A percentile compares a stretch with the other conserved stretches of the same genome.
These are phyloP conservation scores for Enteromius fasciolatus DNA, from an alignment of 2,797 vertebrate genomes.

Conservation along the genomic window DNA sequence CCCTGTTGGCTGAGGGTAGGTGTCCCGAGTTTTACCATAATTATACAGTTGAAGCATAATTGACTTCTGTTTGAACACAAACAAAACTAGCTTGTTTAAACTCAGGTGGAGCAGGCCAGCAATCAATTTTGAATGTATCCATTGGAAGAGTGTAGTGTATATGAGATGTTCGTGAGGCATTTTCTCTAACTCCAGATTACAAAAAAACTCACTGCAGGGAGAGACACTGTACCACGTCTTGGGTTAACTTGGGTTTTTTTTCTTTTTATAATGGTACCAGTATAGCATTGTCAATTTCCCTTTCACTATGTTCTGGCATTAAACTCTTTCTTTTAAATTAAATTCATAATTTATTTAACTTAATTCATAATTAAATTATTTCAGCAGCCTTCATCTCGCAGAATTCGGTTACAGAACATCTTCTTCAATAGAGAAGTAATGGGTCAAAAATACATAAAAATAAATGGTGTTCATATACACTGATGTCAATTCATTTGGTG, in stretches of 20 bases:
- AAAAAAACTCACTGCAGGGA: neutral
- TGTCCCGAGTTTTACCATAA: constrained; percentile 21
- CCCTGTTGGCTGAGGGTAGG: constrained; percentile 14
- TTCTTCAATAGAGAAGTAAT: neutral
- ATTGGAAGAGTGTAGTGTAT: neutral
- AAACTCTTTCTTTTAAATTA: too few relatives aligned
- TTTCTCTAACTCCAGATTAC: neutral
- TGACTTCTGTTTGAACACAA: constrained; percentile 42
- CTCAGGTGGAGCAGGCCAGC: constrained; percentile 14
- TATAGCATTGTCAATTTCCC: neutral
- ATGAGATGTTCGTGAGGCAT: neutral
- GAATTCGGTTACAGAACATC: neutral
- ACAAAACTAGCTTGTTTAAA: constrained; percentile 28
- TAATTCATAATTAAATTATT: too few relatives aligned
- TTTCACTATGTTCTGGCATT: neutral
- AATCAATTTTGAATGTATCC: constrained; percentile 10
- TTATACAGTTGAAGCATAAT: constrained; percentile 27
- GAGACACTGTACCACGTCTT: neutral
- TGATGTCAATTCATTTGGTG: neutral
- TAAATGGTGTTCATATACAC: neutral
- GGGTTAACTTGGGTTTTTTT: neutral
- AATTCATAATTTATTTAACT: too few relatives aligned
- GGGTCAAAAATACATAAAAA: neutral
- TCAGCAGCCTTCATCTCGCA: neutral
- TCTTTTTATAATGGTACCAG: neutral